These are phyloP conservation scores for Semaprochilodus insignis DNA, from an alignment of 2,797 vertebrate genomes.

Conservation along the genomic window DNA sequence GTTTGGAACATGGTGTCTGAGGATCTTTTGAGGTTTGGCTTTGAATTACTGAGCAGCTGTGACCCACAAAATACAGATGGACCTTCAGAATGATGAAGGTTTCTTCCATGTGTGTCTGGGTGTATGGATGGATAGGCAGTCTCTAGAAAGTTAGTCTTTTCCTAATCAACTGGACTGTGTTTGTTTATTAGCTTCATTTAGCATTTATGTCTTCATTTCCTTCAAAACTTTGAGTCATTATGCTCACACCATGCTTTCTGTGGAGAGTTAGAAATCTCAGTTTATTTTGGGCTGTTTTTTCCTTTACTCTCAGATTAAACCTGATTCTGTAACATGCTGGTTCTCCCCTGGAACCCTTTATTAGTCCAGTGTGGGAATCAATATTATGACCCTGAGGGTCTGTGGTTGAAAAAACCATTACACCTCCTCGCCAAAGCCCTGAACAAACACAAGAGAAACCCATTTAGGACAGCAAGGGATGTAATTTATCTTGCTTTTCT, in stretches of 20 bases:
- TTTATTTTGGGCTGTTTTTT: neutral
- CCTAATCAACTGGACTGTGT: too few species aligned
- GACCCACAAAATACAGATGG: neutral
- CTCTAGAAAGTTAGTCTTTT: too few species aligned
- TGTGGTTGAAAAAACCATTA: neutral
- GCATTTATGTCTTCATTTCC: neutral
- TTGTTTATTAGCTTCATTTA: too few species aligned
- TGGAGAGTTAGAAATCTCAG: too few species aligned
- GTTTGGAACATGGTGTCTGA: neutral
- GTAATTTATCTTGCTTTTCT: neutral
- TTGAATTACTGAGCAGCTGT: neutral
- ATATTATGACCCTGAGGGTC: neutral
- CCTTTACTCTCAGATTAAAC: neutral
- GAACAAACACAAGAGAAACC: neutral
- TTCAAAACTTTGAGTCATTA: neutral
- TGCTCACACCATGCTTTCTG: neutral
- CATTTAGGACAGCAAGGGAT: neutral
- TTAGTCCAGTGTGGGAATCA: neutral
- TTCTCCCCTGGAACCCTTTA: neutral
- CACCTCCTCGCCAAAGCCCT: neutral
- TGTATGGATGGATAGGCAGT: neutral
- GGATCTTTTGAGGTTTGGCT: neutral
- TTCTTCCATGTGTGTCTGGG: neutral
- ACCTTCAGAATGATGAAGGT: neutral
- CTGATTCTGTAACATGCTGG: neutral